phyloP scores from a whole-genome alignment of 2,888 invertebrate genomes.

The Harpalus rufipes region DNA sequence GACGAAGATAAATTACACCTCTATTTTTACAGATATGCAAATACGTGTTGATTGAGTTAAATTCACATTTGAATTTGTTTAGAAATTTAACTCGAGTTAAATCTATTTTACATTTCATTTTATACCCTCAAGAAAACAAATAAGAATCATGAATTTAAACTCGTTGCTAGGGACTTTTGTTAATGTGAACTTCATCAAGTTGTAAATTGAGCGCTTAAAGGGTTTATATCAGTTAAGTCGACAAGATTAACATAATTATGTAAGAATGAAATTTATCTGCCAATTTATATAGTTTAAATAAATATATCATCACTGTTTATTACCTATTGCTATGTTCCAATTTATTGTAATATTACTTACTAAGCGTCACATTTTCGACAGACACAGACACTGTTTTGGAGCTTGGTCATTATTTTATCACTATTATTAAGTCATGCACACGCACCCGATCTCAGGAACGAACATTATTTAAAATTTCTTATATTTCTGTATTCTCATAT shows the following conservation, averaged over 20 bases:
- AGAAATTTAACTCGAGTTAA: slow-evolving; percentile 13
- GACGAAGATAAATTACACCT: slow-evolving; percentile 24
- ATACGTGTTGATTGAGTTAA: slow-evolving; percentile 24
- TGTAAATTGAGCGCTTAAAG: background rate
- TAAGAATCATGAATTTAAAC: background rate
- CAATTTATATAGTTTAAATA: no score
- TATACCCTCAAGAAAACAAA: background rate
- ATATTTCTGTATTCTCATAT: no score
- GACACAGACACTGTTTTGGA: no score
- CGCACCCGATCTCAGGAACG: no score
- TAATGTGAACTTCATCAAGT: background rate
- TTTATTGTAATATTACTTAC: no score
- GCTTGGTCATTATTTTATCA: no score
- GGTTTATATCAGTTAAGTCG: background rate
- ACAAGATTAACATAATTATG: background rate
- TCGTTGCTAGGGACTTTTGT: background rate
- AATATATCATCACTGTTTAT: no score
- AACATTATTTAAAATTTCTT: no score
- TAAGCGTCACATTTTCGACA: no score
- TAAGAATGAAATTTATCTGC: background rate
- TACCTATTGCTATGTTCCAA: no score
- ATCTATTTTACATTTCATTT: background rate
- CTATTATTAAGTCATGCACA: no score
- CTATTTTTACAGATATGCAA: slow-evolving; percentile 22
- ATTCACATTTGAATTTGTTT: slow-evolving; percentile 38